Evolutionary conservation across 2,888 invertebrate species (phyloP).

Genomic region (Entomobrya proxima): DNA sequence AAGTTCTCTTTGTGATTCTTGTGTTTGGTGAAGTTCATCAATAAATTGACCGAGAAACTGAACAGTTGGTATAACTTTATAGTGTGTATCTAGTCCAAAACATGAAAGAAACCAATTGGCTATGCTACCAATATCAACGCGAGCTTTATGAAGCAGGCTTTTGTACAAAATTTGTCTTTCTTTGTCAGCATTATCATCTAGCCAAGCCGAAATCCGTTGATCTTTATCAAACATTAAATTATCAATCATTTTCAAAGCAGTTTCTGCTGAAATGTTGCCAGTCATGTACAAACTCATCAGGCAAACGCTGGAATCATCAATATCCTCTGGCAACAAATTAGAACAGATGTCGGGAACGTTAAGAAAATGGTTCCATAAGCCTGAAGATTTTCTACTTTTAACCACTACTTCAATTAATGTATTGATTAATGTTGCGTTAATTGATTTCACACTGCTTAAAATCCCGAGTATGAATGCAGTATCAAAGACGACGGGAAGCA

Average conservation of each 20-base stretch:
- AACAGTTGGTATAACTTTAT: not conserved
- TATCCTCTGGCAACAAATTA: not conserved
- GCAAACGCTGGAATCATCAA: not conserved
- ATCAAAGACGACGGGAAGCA: not conserved
- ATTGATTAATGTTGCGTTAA: not conserved
- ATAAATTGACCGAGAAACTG: not conserved
- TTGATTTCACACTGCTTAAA: not conserved
- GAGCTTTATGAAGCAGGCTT: no score
- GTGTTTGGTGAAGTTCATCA: not conserved
- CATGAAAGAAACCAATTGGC: not conserved
- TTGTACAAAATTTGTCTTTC: no score
- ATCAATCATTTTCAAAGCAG: no score
- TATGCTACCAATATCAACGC: not conserved
- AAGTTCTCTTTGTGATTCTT: not conserved
- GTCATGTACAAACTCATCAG: no score
- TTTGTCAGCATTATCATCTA: no score
- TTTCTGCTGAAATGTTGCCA: no score
- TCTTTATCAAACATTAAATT: not conserved
- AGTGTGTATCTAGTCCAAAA: not conserved
- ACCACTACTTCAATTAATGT: not conserved
- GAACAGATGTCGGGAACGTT: not conserved
- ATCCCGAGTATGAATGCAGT: not conserved
- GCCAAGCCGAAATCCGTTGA: no score
- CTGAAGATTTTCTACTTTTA: not conserved
- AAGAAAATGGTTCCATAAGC: not conserved